Percentiles rank a stretch among this genome's conserved stretches.
These are phyloP conservation scores for Prosapia bicincta DNA, from an alignment of 2,888 invertebrate genomes.

Conservation along the genomic window DNA sequence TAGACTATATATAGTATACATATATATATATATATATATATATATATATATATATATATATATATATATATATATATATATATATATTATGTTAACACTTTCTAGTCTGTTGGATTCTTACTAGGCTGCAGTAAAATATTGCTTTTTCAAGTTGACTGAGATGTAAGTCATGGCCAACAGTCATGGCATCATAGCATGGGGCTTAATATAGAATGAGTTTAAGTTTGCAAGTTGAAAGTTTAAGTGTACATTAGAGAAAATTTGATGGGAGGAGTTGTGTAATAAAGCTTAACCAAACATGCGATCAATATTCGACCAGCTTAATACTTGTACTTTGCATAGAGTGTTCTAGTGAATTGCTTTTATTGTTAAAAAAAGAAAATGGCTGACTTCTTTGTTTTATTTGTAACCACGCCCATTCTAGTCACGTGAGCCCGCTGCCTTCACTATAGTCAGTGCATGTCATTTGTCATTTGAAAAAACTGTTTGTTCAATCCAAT, in stretches of 20 bases:
- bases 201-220: too few relatives aligned
- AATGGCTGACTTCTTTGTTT: constrained; percentile 2
- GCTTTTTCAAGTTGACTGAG: too few relatives aligned
- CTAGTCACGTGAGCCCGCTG: neutral
- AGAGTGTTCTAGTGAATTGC: neutral
- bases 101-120: too few relatives aligned
- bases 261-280: neutral
- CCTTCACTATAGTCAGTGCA: neutral
- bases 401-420: neutral
- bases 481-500: neutral
- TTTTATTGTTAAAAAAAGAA: neutral
- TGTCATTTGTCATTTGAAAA: neutral
- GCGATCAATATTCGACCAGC: neutral
- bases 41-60: too few relatives aligned
- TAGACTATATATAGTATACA: too few relatives aligned
- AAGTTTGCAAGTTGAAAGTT: neutral
- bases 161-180: too few relatives aligned
- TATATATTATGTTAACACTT: too few relatives aligned
- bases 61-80: too few relatives aligned
- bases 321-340: neutral
- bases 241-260: neutral
- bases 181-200: too few relatives aligned
- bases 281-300: neutral
- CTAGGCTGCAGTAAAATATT: too few relatives aligned
- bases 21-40: too few relatives aligned